phyloP scores from a whole-genome alignment of 2,888 invertebrate genomes.

The Ichneumoninae sp. region DNA sequence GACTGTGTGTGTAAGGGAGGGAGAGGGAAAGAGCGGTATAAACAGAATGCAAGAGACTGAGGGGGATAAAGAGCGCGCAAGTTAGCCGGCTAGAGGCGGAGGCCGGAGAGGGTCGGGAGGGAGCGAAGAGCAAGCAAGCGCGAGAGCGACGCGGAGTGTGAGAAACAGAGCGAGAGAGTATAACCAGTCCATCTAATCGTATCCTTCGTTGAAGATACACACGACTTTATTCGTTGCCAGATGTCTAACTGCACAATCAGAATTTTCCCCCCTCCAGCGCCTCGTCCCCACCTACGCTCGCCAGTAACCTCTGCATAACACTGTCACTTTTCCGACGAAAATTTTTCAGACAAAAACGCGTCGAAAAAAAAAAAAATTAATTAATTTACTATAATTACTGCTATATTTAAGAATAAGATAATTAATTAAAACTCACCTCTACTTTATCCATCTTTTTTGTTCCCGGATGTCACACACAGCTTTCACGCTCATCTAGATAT shows the following conservation, averaged over 20 bases:
- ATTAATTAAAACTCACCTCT: constrained; percentile 78
- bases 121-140: constrained; percentile 34
- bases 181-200: constrained; percentile 80
- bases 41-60: constrained; percentile 64
- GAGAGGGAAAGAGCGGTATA: constrained; percentile 58
- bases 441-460: constrained; percentile 83
- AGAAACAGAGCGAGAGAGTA: constrained; percentile 64
- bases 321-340: constrained; percentile 74
- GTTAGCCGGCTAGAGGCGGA: constrained; percentile 37
- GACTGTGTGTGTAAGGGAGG: constrained; percentile 53
- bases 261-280: constrained; percentile 32
- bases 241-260: constrained; percentile 78
- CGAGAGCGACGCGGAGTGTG: constrained; percentile 56
- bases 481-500: constrained; percentile 81
- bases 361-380: neutral
- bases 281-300: constrained; percentile 54
- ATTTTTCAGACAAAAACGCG: neutral
- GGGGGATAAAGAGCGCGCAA: constrained; percentile 65
- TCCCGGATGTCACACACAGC: constrained; percentile 80
- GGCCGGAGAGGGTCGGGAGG: constrained; percentile 4
- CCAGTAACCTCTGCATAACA: constrained; percentile 58
- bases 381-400: neutral
- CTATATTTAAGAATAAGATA: constrained; percentile 28
- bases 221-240: constrained; percentile 80
- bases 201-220: constrained; percentile 79